These are phyloP conservation scores for Amphilophus citrinellus DNA, from an alignment of 2,113 vertebrate genomes.

Conservation along the genomic window DNA sequence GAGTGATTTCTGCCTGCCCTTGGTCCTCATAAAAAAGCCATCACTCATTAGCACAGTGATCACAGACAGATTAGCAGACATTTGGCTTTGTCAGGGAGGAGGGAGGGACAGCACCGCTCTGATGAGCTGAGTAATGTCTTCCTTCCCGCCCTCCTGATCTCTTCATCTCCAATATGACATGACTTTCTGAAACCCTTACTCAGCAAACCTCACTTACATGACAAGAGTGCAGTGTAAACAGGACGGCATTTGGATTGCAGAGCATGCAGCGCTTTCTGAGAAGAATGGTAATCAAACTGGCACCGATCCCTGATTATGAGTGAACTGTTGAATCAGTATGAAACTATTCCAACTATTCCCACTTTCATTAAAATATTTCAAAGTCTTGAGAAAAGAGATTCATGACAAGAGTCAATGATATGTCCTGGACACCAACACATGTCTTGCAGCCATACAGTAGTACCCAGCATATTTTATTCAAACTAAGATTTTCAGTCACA, in stretches of 20 bases:
- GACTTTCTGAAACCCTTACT: conserved; percentile 59
- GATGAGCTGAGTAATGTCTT: conserved; percentile 71
- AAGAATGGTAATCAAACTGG: conserved; percentile 30
- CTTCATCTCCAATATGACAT: conserved; percentile 63
- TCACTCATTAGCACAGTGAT: conserved; percentile 70
- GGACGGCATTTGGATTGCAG: conserved; percentile 29
- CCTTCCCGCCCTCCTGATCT: conserved; percentile 58
- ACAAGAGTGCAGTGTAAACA: conserved; percentile 32
- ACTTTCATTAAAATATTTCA: not conserved
- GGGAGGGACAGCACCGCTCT: conserved; percentile 34
- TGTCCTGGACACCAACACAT: not conserved
- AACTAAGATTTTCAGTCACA: not conserved
- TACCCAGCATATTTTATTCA: not conserved
- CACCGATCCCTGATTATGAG: conserved; percentile 5
- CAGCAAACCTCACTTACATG: conserved; percentile 57
- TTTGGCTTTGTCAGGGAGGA: conserved; percentile 52
- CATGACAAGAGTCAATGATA: not conserved
- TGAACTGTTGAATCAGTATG: conserved; percentile 1
- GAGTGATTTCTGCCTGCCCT: conserved; percentile 54
- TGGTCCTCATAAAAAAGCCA: conserved; percentile 59
- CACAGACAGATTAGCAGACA: conserved; percentile 67
- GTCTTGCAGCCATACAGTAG: not conserved
- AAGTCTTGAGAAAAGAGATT: not conserved
- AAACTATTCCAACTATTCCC: not conserved
- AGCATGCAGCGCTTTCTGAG: conserved; percentile 15